Evolutionary conservation across 2,888 invertebrate genomes (phyloP), one percentile per base, ranked within the genome.

Genomic region (Phengaris alcon): DNA sequence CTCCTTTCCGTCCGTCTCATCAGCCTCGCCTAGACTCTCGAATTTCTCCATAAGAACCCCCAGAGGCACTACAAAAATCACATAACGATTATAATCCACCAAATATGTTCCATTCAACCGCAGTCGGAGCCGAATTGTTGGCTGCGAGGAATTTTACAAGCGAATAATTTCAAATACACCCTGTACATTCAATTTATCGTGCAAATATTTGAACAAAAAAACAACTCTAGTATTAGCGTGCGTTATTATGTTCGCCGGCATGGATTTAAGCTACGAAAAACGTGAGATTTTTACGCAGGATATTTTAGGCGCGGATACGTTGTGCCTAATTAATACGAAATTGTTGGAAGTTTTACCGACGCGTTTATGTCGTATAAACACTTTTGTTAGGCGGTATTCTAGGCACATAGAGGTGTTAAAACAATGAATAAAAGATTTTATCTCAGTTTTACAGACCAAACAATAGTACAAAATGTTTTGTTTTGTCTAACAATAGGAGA

Each of bases 31-130:
- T 22, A 95, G 94, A 68, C 95, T 96, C 85, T 97, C 97, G 88
- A 96, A 97, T 79, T 96, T 95, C 82, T 97, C 96, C 80, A 95
- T 96, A 72, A 98, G 91, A 48, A 97, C 96, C 84, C 96, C 96
- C 77, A 97, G 93, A 10, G 97, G 97, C 75, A 97, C 97, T 97
- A 92, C 22, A 48, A 2, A 86, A 89, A 81, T 12, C 68, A 74
- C 82, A 79, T 52, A 78, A 73, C 48, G 10, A 6, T 48, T 9
- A 22, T 35, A 35, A 59, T 48, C 35, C 35, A 64, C 35, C 35
- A 44, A 64, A 44, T 35, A 64, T 6, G 59, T 12, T 64, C 64
- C 35, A 64, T 59, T 22, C n/a, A 72, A 75, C 48, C 51, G 52
- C 69, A 48, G 44, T 54, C 35, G 75, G 52, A 68, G 12, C 68